Evolutionary conservation across 2,113 vertebrate species (phyloP), one percentile per base, ranked within the genome.

Genomic region (Ammodytes dubius): DNA sequence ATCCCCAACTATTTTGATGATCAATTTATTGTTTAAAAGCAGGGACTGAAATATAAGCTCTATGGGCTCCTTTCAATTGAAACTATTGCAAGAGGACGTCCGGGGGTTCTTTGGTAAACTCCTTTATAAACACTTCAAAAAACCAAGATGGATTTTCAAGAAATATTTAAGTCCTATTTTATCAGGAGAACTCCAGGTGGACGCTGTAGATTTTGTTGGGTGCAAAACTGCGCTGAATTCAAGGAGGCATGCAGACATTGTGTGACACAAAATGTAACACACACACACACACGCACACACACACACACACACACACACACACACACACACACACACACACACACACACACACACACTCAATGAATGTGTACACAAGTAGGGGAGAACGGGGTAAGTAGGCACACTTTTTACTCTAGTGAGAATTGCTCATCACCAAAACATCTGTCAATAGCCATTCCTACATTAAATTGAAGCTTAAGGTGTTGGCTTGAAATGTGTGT

Each of bases 101-200:
- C 5, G 54, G 47, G 39, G 19, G 50, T 10, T 80, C 60, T 67
- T 42, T 45, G 49, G 14, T 39, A 64, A 65, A 73, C 71, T 57
- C 5, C 58, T 15, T 9, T 35, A 37, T 27, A 13, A 69, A 68
- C 17, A 63, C 35, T 54, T 67, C 2, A 42, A 45, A 43, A 43
- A 68, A 39, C 71, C 37, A 47, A 7, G 6, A 39, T 15, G 49
- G 54, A 1, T 61, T 79, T 58, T 43, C 5, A 45, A 39, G 46
- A 49, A 56, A 49, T 6, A n/a, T 52, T 58, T 4, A 27, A 40
- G 27, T 52, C 2, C 43, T 43, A 13, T 63, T 60, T 9, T 35
- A 19, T 45, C 10, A 14, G 12, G 52, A 12, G 39, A 70, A n/a
- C 19, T 46, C 42, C 19, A 37, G 39, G 40, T 72, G 27, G 43